These are phyloP conservation scores for Dolichomitus sp. DNA, from an alignment of 2,888 invertebrate species.

Conservation along the genomic window DNA sequence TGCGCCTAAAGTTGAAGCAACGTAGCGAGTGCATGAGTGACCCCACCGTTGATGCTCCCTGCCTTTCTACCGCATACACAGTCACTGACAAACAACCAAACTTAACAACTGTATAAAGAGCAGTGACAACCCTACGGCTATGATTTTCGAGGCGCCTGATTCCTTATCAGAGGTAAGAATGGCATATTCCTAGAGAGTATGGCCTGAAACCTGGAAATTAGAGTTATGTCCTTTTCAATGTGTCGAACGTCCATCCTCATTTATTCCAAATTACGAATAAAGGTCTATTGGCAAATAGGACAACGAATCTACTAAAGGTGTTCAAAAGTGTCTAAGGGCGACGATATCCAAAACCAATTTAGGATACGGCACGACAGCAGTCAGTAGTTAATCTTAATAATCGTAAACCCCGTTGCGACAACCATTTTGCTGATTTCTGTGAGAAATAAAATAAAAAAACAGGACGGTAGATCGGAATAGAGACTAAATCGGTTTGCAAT, in stretches of 20 bases:
- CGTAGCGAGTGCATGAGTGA: conserved; percentile 63
- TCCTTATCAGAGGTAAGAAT: neutral
- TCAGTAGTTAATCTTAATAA: neutral
- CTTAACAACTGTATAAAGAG: conserved; percentile 41
- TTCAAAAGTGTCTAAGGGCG: neutral
- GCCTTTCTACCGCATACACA: neutral
- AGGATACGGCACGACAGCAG: conserved; percentile 32
- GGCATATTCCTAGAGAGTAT: neutral
- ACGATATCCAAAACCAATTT: conserved; percentile 52
- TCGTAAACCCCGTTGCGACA: neutral
- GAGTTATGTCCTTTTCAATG: neutral
- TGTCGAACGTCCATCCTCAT: too few species aligned
- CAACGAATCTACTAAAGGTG: neutral
- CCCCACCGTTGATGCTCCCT: conserved; percentile 26
- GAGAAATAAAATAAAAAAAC: conserved; percentile 1
- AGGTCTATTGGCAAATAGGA: neutral
- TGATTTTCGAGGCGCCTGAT: neutral
- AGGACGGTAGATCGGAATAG: neutral
- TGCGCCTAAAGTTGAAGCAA: conserved; percentile 74
- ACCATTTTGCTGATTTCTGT: conserved; percentile 37
- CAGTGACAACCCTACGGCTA: too few species aligned
- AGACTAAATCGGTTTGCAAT: neutral
- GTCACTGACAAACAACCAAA: conserved; percentile 17
- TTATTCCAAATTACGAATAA: neutral
- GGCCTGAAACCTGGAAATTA: neutral